These are phyloP conservation scores for Agrotis exclamationis DNA, from an alignment of 2,888 invertebrate species.

Conservation along the genomic window DNA sequence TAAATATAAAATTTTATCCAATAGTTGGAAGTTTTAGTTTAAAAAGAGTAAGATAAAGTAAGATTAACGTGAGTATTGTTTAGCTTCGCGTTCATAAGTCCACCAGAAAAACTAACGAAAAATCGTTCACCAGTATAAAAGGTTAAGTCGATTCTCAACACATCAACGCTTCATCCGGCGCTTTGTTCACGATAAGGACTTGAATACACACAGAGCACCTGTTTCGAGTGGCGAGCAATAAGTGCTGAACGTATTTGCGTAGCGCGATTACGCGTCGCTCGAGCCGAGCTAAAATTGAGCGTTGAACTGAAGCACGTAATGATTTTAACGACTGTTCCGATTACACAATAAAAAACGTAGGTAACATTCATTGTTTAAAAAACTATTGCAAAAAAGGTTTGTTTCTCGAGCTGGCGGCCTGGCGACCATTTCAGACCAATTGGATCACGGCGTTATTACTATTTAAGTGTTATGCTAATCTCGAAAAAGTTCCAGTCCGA, in stretches of 20 bases:
- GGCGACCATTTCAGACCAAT: constrained; percentile 33
- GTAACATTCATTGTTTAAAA: constrained; percentile 42
- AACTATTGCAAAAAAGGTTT: constrained; percentile 35
- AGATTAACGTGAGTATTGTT: constrained; percentile 14
- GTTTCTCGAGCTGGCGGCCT: constrained; percentile 6
- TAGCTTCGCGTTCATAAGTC: constrained; percentile 8
- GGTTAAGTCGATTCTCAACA: constrained; percentile 72
- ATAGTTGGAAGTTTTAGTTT: neutral
- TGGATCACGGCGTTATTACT: constrained; percentile 53
- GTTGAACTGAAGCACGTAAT: constrained; percentile 65
- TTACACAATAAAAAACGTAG: constrained; percentile 58
- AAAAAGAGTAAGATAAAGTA: neutral
- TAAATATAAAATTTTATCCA: no score
- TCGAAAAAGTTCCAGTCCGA: constrained; percentile 61
- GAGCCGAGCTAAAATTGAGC: constrained; percentile 73
- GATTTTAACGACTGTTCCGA: constrained; percentile 62
- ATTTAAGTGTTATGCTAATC: constrained; percentile 61
- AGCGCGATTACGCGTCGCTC: constrained; percentile 84
- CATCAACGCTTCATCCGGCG: constrained; percentile 76
- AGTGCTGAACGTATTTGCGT: constrained; percentile 89
- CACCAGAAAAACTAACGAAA: constrained; percentile 44
- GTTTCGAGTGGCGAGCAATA: constrained; percentile 84
- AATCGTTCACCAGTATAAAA: constrained; percentile 55
- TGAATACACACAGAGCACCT: constrained; percentile 84
- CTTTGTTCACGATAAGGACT: constrained; percentile 84